phyloP scores from a whole-genome alignment of 2,888 invertebrate genomes.

The Apoda limacodes region DNA sequence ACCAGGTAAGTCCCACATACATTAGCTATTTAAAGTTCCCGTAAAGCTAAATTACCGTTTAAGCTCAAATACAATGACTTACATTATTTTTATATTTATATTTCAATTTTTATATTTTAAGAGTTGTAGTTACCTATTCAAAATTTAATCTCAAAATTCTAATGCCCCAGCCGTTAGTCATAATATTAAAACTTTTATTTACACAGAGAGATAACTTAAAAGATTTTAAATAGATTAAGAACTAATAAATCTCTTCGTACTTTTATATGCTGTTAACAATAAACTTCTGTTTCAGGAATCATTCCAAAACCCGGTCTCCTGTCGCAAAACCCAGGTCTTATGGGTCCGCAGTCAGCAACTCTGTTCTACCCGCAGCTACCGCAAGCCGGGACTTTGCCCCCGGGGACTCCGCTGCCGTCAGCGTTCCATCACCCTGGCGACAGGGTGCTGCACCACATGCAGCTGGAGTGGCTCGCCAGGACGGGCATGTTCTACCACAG shows the following conservation, averaged over 20 bases:
- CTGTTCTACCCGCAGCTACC: conserved; percentile 50
- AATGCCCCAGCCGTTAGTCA: too few relatives aligned
- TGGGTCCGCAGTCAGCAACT: conserved; percentile 63
- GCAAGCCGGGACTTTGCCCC: conserved; percentile 29
- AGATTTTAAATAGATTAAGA: too few relatives aligned
- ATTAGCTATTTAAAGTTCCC: not conserved
- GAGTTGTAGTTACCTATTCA: too few relatives aligned
- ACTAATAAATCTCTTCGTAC: too few relatives aligned
- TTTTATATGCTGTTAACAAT: too few relatives aligned
- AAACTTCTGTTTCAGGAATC: too few relatives aligned
- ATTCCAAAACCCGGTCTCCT: conserved; percentile 74
- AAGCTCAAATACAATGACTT: too few relatives aligned
- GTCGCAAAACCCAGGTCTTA: conserved; percentile 62
- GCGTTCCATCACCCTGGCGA: conserved; percentile 61
- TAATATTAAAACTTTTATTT: too few relatives aligned
- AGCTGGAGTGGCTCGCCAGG: conserved; percentile 90
- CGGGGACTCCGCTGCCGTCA: conserved; percentile 59
- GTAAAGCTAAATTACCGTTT: not conserved
- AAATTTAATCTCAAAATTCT: too few relatives aligned
- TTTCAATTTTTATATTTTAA: too few relatives aligned
- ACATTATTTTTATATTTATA: too few relatives aligned
- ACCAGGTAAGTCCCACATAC: conserved; percentile 44
- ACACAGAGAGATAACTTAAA: too few relatives aligned
- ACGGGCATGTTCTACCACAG: conserved; percentile 94
- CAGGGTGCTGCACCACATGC: conserved; percentile 79